Conservation (phyloP, 2,113 vertebrate species). For the Felis catus region DNA sequence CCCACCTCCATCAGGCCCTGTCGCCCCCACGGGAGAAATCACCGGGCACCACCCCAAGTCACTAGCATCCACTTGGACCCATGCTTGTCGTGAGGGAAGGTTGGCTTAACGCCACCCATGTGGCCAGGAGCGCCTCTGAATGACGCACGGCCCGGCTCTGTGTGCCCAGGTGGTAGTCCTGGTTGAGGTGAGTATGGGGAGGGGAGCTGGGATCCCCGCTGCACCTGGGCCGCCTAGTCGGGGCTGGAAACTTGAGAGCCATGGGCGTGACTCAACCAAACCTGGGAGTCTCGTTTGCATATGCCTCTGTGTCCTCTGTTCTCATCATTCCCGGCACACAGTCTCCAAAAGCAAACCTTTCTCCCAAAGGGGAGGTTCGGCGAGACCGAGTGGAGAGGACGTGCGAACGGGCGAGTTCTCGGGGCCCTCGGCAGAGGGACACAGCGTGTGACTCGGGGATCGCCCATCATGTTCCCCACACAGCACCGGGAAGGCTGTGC, state of each 20-base stretch:
- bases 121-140: conserved; percentile 72
- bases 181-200: conserved; percentile 50
- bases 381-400: background rate
- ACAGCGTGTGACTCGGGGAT: background rate
- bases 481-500: background rate
- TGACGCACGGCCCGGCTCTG: conserved; percentile 77
- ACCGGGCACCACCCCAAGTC: conserved; percentile 31
- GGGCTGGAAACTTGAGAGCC: conserved; percentile 48
- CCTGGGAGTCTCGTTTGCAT: background rate
- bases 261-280: conserved; percentile 2
- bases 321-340: background rate
- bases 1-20: background rate
- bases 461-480: background rate
- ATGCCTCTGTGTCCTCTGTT: background rate
- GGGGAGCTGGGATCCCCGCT: conserved; percentile 38
- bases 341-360: background rate
- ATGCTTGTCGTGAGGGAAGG: conserved; percentile 52
- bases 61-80: conserved; percentile 67
- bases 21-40: background rate
- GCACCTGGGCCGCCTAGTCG: background rate
- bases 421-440: background rate
- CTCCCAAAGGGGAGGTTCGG: background rate
- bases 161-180: conserved; percentile 81
- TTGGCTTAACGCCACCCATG: conserved; percentile 66
- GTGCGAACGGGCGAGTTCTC: background rate